Evolutionary conservation across 2,888 invertebrate species (phyloP), one percentile per base, ranked within the genome.

Genomic region (Argyresthia goedartella): DNA sequence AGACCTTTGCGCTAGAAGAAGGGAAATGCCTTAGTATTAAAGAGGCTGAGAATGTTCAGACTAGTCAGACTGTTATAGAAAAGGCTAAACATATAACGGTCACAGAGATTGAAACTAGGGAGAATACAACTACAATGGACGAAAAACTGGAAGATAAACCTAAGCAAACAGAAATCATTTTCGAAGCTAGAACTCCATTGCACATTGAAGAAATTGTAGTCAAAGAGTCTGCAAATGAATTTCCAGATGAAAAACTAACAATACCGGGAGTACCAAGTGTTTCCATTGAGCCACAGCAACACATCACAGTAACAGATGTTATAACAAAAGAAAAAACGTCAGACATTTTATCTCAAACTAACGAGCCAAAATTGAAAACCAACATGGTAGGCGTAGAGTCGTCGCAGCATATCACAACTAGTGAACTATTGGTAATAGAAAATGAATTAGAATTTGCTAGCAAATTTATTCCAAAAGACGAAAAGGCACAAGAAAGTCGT

Each of bases 31-130:
- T 39, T n/a, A 39, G n/a, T 3, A 39, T 66, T 13, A 49, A 54
- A 48, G 59, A 10, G 55, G 60, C 58, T 63, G 71, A 60, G 57
- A 66, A 60, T 57, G 66, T 39, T 41, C 58, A 53, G 61, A 67
- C 53, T 54, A 73, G 56, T 52, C 57, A 55, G 45, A 57, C 55
- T 59, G 71, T 59, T 55, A 52, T 60, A 53, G 67, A 64, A 60
- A 54, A 82, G 35, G 73, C 85, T 52, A 88, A 89, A 65, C 84
- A 90, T 63, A 58, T 91, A 42, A 80, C 88, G 53, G 69, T 91
- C 10, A 82, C 76, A 11, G 88, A 91, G 68, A 69, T 76, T 35
- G 69, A 86, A 59, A 64, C 74, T 50, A 78, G 69, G 36, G 89
- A 89, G 56, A 82, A 77, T 57, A 89, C 88, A 76, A 57, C 61